phyloP scores from a whole-genome alignment of 2,113 vertebrate genomes.

The Ictalurus furcatus region DNA sequence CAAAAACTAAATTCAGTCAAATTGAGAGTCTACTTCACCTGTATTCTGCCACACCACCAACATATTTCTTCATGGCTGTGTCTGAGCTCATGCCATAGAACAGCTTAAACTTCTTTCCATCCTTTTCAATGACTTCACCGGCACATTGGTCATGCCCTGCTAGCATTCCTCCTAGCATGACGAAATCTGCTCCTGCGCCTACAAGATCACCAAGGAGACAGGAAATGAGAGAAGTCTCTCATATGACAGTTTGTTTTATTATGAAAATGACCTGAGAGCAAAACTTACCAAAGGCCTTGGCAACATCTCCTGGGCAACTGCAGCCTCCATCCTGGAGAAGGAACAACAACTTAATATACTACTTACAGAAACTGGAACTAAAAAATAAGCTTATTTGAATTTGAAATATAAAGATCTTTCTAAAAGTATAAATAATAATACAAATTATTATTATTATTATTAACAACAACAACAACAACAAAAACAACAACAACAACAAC shows the following conservation, averaged over 20 bases:
- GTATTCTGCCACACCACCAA: conserved; percentile 92
- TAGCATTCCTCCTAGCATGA: conserved; percentile 98
- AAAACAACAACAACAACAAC: background rate
- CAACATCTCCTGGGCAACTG: conserved; percentile 96
- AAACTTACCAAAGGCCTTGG: conserved; percentile 94
- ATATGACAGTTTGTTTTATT: background rate
- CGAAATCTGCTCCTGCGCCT: conserved; percentile 97
- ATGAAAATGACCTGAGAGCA: background rate
- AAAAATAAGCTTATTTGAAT: background rate
- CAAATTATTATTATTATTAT: background rate
- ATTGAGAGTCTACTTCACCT: conserved; percentile 71
- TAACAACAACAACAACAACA: background rate
- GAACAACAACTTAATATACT: background rate
- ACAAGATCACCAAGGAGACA: background rate
- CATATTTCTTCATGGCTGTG: conserved; percentile 96
- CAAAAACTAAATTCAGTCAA: background rate
- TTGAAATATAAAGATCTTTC: background rate
- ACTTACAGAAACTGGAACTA: background rate
- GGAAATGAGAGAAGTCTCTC: background rate
- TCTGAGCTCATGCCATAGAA: conserved; percentile 99
- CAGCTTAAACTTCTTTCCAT: conserved; percentile 92
- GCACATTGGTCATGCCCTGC: conserved; percentile 96
- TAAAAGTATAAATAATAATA: background rate
- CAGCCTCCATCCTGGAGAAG: conserved; percentile 89
- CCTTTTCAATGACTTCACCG: conserved; percentile 89